A percentile compares a stretch with the other conserved stretches of the same genome.
phyloP scores from a whole-genome alignment of 2,888 invertebrate genomes.

The Germaria angustata region DNA sequence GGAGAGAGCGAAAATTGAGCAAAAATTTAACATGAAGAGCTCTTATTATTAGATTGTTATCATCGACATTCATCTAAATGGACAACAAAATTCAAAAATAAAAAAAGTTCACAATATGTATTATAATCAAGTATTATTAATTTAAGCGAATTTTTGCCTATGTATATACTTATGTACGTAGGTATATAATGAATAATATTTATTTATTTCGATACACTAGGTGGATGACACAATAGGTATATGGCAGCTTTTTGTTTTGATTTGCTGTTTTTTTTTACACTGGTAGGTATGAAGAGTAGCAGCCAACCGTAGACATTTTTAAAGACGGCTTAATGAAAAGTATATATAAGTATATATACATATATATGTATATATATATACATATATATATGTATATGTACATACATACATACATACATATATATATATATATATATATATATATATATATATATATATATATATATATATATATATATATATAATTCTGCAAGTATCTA shows the following conservation, averaged over 20 bases:
- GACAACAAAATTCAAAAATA: slow-evolving; percentile 24
- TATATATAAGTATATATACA: not conserved
- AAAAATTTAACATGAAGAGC: slow-evolving; percentile 11
- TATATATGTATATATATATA: not conserved
- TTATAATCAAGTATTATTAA: not conserved
- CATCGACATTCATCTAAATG: slow-evolving; percentile 21
- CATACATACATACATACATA: not conserved
- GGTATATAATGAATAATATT: no score
- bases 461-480: no score
- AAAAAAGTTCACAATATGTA: slow-evolving; percentile 9
- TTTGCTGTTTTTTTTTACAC: slow-evolving; percentile 23
- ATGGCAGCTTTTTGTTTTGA: slow-evolving; percentile 16
- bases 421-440: no score
- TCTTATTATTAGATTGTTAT: slow-evolving; percentile 36
- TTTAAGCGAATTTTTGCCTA: slow-evolving; percentile 11
- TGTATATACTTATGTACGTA: not conserved
- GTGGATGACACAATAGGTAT: slow-evolving; percentile 28
- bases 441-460: no score
- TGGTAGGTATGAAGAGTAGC: slow-evolving; percentile 42
- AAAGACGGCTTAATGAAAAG: slow-evolving; percentile 50
- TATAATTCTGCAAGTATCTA: not conserved
- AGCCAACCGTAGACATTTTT: slow-evolving; percentile 54
- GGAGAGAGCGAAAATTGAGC: slow-evolving; percentile 6
- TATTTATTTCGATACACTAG: slow-evolving; percentile 13
- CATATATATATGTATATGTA: not conserved